Base-by-base conservation (phyloP, 2,113 vertebrate species). In the Rhineura floridana region DNA sequence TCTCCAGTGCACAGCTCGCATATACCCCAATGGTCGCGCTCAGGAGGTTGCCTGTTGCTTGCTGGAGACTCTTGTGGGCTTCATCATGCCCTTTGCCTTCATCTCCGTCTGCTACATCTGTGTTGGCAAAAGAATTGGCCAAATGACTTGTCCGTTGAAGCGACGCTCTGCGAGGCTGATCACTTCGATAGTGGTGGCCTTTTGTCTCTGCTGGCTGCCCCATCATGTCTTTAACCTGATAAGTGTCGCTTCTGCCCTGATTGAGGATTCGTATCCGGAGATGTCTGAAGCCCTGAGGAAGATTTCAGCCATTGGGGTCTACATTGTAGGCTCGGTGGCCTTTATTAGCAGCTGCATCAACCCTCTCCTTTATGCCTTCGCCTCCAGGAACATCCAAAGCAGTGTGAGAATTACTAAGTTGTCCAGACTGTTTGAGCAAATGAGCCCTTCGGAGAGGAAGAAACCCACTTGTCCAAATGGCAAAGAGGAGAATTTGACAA, bases 261-360 rank as follows among this genome's bases (percentile, higher is more conserved):
- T 77, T 48, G 83, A 91, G 25, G 12, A n/a, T 28, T 91, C 93
- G 17, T 42, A 95, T 0, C 0, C 82, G 25, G 62, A 89, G 23
- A 33, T 67, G 5, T 90, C 90, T 30, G 9, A 23, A 5, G 23
- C 7, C 3, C 80, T 97, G 86, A 44, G 87, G 25, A 52, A 76
- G 9, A 17, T 95, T 21, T 87, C 94, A 11, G 23, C 28, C 2
- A n/a, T 21, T n/a, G 95, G 93, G 33, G 84, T 72, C 2, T 93
- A 93, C 59, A 44, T 97, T 62, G 93, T 96, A 19, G 94, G 93
- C 28, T 93, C 96, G 0, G 83, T 97, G 15, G 92, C 84, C 1
- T 96, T 97, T 62, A 81, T 97, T 73, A 97, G 96, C 87, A 97
- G 96, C 91, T 97, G 96, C 50, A 88, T 97, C 89, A 97, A 97